Evolutionary conservation across 2,113 vertebrate species (phyloP).

Genomic region (Chamaea fasciata): DNA sequence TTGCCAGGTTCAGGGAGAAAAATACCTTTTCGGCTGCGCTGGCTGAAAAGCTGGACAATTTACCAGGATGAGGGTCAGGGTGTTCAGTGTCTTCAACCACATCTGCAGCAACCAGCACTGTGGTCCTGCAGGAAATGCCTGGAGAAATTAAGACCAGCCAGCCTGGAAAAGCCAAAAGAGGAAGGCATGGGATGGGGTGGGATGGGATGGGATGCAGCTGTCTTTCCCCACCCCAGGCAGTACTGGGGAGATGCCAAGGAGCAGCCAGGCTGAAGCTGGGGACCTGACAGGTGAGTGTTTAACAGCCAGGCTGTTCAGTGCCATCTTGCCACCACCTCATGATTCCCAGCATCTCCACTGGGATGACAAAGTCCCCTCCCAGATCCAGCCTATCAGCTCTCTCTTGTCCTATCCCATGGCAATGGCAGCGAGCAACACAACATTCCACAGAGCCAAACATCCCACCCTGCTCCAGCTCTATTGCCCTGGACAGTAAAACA

Average conservation of each 20-base stretch:
- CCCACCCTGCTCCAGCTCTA: neutral
- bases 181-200: fast-evolving
- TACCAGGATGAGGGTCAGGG: neutral
- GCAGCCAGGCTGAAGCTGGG: neutral
- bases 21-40: neutral
- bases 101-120: neutral
- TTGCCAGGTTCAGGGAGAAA: neutral
- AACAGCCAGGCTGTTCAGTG: neutral
- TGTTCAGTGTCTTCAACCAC: neutral
- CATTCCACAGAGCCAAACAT: neutral
- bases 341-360: neutral
- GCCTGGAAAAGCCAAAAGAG: neutral
- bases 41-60: neutral
- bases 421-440: fast-evolving
- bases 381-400: neutral
- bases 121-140: neutral
- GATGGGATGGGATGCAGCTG: neutral
- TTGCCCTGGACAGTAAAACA: neutral
- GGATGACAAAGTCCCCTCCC: neutral
- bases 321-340: neutral
- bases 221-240: neutral
- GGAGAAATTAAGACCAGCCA: neutral
- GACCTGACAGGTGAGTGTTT: fast-evolving
- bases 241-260: neutral
- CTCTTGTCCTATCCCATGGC: neutral